A percentile compares a stretch with the other conserved stretches of the same genome.
phyloP scores from a whole-genome alignment of 2,888 invertebrate species.

The Cephus runcator region DNA sequence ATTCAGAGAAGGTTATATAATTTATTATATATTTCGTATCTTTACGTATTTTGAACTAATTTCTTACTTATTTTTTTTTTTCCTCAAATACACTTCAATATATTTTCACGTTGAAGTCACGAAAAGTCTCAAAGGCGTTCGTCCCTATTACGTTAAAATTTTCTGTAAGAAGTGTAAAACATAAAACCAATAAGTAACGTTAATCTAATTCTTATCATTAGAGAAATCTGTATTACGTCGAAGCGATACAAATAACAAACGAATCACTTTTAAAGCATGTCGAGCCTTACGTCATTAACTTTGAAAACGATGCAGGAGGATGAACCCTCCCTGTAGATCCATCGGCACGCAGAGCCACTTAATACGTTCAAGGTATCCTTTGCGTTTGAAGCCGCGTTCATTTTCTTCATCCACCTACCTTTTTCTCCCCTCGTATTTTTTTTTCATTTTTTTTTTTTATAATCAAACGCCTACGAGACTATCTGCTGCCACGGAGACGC shows the following conservation, averaged over 20 bases:
- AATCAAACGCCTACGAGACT: conserved; percentile 31
- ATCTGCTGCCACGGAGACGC: conserved; percentile 31
- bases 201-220: background rate
- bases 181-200: background rate
- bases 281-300: background rate
- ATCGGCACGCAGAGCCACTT: conserved; percentile 22
- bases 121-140: no score
- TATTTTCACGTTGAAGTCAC: no score
- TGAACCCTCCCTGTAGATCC: background rate
- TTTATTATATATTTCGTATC: background rate
- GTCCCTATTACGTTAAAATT: background rate
- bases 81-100: background rate
- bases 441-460: conserved; percentile 13
- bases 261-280: background rate
- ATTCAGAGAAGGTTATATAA: background rate
- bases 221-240: background rate
- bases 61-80: background rate
- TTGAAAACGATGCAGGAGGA: background rate
- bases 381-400: conserved; percentile 9
- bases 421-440: conserved; percentile 12
- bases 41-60: background rate
- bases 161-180: background rate
- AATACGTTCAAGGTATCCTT: conserved; percentile 36
- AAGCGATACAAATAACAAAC: background rate
- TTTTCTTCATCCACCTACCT: background rate